Conservation (phyloP, 2,888 invertebrate species). For the Anticlea derivata region DNA sequence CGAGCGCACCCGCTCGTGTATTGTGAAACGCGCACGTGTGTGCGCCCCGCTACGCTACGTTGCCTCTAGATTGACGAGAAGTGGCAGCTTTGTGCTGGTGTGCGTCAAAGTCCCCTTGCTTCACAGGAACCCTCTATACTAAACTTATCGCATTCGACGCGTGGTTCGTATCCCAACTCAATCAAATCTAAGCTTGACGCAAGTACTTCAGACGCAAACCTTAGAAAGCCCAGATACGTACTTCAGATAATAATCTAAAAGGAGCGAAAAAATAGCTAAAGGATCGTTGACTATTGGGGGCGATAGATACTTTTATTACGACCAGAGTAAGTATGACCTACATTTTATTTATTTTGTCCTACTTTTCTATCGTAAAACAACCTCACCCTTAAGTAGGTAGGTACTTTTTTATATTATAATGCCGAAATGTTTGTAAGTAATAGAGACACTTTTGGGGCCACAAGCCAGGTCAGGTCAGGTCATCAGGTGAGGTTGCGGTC, state of each 20-base stretch:
- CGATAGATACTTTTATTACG: slow-evolving; percentile 8
- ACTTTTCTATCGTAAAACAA: slow-evolving; percentile 31
- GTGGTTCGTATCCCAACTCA: slow-evolving; percentile 28
- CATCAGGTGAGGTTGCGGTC: too few relatives aligned
- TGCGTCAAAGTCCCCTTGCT: slow-evolving; percentile 53
- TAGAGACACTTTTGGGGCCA: too few relatives aligned
- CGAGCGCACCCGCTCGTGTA: slow-evolving; percentile 44
- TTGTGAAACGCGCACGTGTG: slow-evolving; percentile 62
- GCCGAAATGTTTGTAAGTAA: too few relatives aligned
- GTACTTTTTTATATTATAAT: too few relatives aligned
- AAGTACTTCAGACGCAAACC: slow-evolving; percentile 20
- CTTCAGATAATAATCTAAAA: too few relatives aligned
- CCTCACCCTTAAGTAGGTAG: slow-evolving; percentile 36
- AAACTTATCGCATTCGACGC: slow-evolving; percentile 10
- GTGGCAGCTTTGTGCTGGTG: slow-evolving; percentile 40
- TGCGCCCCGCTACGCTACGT: slow-evolving; percentile 44
- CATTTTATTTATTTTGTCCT: slow-evolving; percentile 43
- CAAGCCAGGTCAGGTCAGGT: too few relatives aligned
- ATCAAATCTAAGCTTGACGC: slow-evolving; percentile 22
- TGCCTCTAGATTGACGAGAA: slow-evolving; percentile 45
- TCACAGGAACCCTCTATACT: slow-evolving; percentile 33
- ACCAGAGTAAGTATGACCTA: slow-evolving; percentile 39
- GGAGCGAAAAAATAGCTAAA: too few relatives aligned
- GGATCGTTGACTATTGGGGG: too few relatives aligned
- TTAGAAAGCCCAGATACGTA: too few relatives aligned